Base-by-base conservation (phyloP, 2,797 vertebrate species). In the Mionectes olivaceus region DNA sequence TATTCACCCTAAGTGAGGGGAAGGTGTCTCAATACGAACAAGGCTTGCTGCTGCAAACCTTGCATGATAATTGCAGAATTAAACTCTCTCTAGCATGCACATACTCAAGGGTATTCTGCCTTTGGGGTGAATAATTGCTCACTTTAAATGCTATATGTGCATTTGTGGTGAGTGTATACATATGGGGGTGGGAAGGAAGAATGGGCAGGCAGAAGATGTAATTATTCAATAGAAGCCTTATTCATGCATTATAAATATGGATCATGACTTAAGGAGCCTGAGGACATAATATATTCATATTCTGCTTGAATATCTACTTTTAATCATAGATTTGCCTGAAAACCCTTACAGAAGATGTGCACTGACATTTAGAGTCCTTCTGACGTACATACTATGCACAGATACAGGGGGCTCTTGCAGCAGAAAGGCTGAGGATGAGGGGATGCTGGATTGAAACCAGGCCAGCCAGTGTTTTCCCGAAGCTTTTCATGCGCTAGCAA, bases 211-310 rank as follows among this genome's bases (percentile, higher is more conserved):
- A 59, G 63, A 91, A 75, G 27, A 80, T 83, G 69, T 71, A 82
- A 87, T 96, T 90, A 91, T 95, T 94, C 68, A 90, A 89, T 57
- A 71, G 85, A 94, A 86, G 37, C 25, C 78, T 91, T 71, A 64
- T 32, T 35, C 68, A 90, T 96, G 87, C 60, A 46, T 95, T 94
- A 94, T 97, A 97, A 98, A 97, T 97, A 97, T 97, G 83, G 81
- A 97, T 96, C 61, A 90, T 91, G 83, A 94, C 88, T 91, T 87
- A 83, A 93, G 95, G 84, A 87, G 93, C 77, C 90, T 64, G 81
- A 93, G 95, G 90, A 50, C 46, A 78, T 87, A 79, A 79, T 79
- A 52, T 37, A 89, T 93, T 95, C 84, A 71, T 96, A 90, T 93
- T 96, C 81, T 95, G 79, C 78, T 96, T 94, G 92, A 97, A 91